Percentiles rank a stretch among this genome's conserved stretches.
phyloP scores from a whole-genome alignment of 2,113 vertebrate species.

The Eolophus roseicapilla region DNA sequence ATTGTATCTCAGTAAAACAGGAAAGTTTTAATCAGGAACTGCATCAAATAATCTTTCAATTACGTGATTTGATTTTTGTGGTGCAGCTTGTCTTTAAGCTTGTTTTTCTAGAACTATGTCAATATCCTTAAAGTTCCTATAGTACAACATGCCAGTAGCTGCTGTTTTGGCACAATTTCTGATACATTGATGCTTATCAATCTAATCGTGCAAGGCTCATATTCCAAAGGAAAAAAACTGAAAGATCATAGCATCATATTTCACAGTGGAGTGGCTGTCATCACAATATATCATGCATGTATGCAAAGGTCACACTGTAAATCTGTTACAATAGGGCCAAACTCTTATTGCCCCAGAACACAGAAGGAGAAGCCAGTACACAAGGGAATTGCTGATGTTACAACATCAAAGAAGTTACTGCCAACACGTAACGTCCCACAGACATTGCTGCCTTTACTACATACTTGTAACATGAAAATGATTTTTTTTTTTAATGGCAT shows the following conservation, averaged over 20 bases:
- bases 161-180: constrained; percentile 41
- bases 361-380: neutral
- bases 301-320: constrained; percentile 62
- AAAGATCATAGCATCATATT: constrained; percentile 51
- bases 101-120: constrained; percentile 30
- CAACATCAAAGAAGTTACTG: neutral
- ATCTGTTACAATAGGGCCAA: constrained; percentile 52
- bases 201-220: constrained; percentile 48
- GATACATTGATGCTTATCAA: constrained; percentile 36
- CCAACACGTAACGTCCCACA: neutral
- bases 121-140: constrained; percentile 27
- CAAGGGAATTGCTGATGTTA: neutral
- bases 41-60: constrained; percentile 1
- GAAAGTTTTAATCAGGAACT: neutral
- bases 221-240: constrained; percentile 48
- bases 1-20: neutral
- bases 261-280: constrained; percentile 44
- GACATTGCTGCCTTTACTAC: neutral
- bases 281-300: constrained; percentile 43
- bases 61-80: constrained; percentile 14
- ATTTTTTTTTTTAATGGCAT: neutral
- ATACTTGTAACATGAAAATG: neutral
- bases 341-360: neutral
- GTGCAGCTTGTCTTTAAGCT: constrained; percentile 22
- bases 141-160: neutral